A percentile compares a stretch with the other conserved stretches of the same genome.
phyloP scores from a whole-genome alignment of 1,140 invertebrate species.

The Eriocheir sinensis region DNA sequence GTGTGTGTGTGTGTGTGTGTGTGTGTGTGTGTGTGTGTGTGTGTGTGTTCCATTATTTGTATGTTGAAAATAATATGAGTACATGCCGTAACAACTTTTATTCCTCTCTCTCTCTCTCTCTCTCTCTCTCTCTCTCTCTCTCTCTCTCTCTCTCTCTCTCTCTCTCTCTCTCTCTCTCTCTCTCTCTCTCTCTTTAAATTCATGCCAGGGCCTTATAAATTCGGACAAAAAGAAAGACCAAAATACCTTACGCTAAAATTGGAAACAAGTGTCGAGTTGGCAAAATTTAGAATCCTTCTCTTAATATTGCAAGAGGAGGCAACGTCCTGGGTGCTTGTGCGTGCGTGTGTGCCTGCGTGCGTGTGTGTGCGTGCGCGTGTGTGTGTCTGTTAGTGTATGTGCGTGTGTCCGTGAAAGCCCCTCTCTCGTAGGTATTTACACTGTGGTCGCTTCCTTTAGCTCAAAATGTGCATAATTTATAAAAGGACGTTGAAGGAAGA shows the following conservation, averaged over 20 bases:
- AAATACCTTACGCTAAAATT: neutral
- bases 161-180: neutral
- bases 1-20: too few species aligned
- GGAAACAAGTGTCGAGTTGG: neutral
- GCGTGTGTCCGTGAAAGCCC: neutral
- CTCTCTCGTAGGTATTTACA: neutral
- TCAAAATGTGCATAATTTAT: too few species aligned
- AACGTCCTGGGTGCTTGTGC: neutral
- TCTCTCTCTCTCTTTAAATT: conserved; percentile 15
- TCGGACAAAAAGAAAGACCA: neutral
- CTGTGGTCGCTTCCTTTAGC: neutral
- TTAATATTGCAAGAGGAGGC: neutral
- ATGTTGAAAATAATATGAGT: too few species aligned
- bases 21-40: too few species aligned
- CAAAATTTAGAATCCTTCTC: neutral
- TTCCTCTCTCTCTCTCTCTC: neutral
- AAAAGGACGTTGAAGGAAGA: too few species aligned
- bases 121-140: conserved; percentile 20
- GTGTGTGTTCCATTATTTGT: too few species aligned
- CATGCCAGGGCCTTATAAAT: neutral
- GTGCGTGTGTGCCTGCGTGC: conserved; percentile 7
- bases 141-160: neutral
- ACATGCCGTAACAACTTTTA: neutral
- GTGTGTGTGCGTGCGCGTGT: neutral
- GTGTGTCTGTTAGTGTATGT: neutral